Percentiles rank a stretch among this genome's conserved stretches.
These are phyloP conservation scores for Coptodon bakossiorum DNA, from an alignment of 2,113 vertebrate species.

Conservation along the genomic window DNA sequence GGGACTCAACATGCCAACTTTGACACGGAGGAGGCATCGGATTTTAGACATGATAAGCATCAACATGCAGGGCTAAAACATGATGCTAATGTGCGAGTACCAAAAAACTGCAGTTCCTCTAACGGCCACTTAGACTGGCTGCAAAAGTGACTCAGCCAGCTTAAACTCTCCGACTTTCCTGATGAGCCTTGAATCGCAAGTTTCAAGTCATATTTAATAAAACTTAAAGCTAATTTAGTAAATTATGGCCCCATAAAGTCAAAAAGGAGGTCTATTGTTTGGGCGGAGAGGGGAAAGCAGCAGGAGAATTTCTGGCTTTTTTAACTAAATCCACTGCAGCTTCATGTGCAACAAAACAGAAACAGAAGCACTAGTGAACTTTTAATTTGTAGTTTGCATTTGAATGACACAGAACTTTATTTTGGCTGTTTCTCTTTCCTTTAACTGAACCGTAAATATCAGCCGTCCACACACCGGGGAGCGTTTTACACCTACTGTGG, in stretches of 20 bases:
- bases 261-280: neutral
- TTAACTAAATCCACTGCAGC: neutral
- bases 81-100: neutral
- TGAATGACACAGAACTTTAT: neutral
- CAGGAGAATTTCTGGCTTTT: neutral
- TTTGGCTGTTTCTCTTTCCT: neutral
- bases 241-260: neutral
- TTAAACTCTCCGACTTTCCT: neutral
- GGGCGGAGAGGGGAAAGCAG: neutral
- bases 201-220: neutral
- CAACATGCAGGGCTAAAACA: neutral
- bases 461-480: neutral
- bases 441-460: neutral
- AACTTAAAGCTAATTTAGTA: neutral
- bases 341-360: neutral
- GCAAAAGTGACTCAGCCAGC: neutral
- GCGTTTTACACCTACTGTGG: neutral
- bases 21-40: neutral
- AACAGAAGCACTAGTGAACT: neutral
- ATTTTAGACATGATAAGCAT: neutral
- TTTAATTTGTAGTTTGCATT: neutral
- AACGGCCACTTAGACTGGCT: neutral
- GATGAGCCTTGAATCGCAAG: neutral
- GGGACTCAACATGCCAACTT: slow-evolving; percentile 87
- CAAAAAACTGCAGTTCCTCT: neutral